Percentiles rank a stretch among this genome's conserved stretches.
Evolutionary conservation across 1,140 invertebrate species (phyloP).

Genomic region (Cydia pomonella): DNA sequence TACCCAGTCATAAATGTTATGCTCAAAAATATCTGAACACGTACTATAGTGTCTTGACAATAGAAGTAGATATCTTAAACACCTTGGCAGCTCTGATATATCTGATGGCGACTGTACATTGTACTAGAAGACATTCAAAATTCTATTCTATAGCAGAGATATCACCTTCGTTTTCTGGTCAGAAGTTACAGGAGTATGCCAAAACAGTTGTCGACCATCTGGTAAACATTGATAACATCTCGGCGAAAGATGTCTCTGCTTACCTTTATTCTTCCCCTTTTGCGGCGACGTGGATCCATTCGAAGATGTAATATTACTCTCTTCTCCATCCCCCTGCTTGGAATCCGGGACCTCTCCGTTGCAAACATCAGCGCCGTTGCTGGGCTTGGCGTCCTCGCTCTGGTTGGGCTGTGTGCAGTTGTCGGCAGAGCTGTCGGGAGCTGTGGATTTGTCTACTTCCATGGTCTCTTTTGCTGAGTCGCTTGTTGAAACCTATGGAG

Average conservation of each 20-base stretch:
- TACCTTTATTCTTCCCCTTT: slow-evolving; percentile 64
- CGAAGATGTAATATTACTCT: slow-evolving; percentile 74
- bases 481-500: slow-evolving; percentile 79
- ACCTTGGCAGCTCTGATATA: no score
- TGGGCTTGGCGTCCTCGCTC: slow-evolving; percentile 69
- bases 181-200: no score
- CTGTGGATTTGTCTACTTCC: slow-evolving; percentile 70
- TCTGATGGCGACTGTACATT: no score
- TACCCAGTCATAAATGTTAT: no score
- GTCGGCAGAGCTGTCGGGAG: slow-evolving; percentile 83
- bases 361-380: slow-evolving; percentile 68
- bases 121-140: no score
- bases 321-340: slow-evolving; percentile 80
- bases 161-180: no score
- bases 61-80: no score
- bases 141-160: no score
- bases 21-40: no score
- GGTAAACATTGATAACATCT: no score
- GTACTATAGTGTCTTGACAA: no score
- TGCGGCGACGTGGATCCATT: slow-evolving; percentile 68
- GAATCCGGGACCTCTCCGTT: slow-evolving; percentile 79
- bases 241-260: not conserved
- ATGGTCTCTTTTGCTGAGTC: slow-evolving; percentile 66
- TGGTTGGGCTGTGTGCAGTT: slow-evolving; percentile 78
- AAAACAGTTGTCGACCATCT: no score